Evolutionary conservation across 1,140 invertebrate genomes (phyloP).

Genomic region (Lepidotrigona ventralis): DNA sequence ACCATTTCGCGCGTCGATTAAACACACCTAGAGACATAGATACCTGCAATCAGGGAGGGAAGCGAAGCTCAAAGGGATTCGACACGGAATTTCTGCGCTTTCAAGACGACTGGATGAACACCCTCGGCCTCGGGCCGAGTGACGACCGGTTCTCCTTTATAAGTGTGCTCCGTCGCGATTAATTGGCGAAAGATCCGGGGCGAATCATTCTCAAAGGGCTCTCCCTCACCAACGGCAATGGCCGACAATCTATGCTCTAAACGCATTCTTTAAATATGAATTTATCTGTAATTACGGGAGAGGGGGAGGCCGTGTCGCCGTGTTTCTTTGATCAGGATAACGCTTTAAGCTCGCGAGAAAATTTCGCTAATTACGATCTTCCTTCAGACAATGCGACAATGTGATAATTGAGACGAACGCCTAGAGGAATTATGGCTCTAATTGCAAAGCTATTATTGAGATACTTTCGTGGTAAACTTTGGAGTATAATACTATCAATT

Average conservation of each 20-base stretch:
- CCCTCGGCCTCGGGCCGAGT: conserved; percentile 48
- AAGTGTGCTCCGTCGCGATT: conserved; percentile 52
- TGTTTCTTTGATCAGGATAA: conserved; percentile 46
- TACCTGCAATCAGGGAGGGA: conserved; percentile 67
- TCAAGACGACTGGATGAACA: conserved; percentile 55
- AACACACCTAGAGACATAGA: conserved; percentile 58
- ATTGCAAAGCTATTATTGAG: neutral
- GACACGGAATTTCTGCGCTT: conserved; percentile 54
- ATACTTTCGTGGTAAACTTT: neutral
- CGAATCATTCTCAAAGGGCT: conserved; percentile 32
- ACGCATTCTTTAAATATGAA: conserved; percentile 26
- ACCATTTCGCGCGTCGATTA: conserved; percentile 59
- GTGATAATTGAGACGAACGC: conserved; percentile 42
- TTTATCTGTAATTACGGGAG: conserved; percentile 44
- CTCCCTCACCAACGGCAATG: neutral
- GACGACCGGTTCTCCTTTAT: conserved; percentile 44
- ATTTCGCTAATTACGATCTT: conserved; percentile 45
- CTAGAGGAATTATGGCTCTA: conserved; percentile 43
- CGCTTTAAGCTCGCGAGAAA: conserved; percentile 40
- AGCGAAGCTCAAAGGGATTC: conserved; percentile 65
- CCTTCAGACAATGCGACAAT: conserved; percentile 11
- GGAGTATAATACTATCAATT: no score
- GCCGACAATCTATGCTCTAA: conserved; percentile 15
- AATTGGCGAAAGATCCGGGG: conserved; percentile 54
- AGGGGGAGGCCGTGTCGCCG: no score